Evolutionary conservation across 2,888 invertebrate genomes (phyloP), one percentile per base, ranked within the genome.

Genomic region (Amiota minor): DNA sequence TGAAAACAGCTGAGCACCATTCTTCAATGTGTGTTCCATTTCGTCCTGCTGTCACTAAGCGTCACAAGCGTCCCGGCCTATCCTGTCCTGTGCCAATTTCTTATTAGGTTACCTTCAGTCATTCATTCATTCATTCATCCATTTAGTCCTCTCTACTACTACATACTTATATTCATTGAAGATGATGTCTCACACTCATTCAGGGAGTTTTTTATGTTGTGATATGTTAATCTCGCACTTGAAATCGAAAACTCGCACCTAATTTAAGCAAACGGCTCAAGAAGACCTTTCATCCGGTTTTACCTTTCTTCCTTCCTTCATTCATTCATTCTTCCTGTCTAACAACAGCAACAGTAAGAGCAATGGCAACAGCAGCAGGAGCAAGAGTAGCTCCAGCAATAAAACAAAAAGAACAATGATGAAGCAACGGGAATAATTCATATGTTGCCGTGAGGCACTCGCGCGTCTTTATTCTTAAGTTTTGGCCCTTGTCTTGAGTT

Each of bases 171-270:
- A 18, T 46, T n/a, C 18, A 46, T 49, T 68, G 47, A 46, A 35
- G 35, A 35, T 35, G 35, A 35, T 35, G 35, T 35, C 35, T 35
- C 6, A 35, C 6, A 35, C 35, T 35, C 35, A 35, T 35, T 35
- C 0, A 35, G 35, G 35, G 35, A 35, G 6, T 35, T 35, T 35
- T 35, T 35, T 35, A 12, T n/a, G 11, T 53, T 23, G 53, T 53
- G 72, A 85, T 83, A 81, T 81, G 85, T 79, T 84, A 81, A 86
- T 84, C 84, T 84, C 74, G 35, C 35, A 35, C 35, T 35, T 35
- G 53, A 83, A 78, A 85, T 87, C 85, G 86, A 84, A 84, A 87
- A 82, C 85, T 85, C 86, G 85, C 87, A 85, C 87, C 86, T 87
- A 84, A 80, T 81, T 85, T 81, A 78, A 73, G 74, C 78, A 76